Evolutionary conservation across 1,140 invertebrate species (phyloP).

Genomic region (Trichoplusia ni): DNA sequence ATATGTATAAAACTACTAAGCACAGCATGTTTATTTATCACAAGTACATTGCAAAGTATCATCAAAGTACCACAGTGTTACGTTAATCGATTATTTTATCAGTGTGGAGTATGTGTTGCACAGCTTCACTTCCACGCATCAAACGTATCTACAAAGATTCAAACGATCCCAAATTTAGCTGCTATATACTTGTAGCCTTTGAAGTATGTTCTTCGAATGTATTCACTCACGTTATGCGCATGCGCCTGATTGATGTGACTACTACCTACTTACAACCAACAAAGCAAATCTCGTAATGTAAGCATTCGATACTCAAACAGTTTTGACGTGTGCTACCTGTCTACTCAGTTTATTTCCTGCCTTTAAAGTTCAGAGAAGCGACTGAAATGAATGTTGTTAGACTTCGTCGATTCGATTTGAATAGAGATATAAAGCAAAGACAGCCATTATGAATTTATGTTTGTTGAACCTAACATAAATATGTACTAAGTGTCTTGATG

Average conservation of each 20-base stretch:
- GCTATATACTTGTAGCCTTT: slow-evolving; percentile 14
- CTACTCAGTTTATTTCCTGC: background rate
- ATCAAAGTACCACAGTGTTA: background rate
- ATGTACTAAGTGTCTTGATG: too few species aligned
- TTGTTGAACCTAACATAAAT: too few species aligned
- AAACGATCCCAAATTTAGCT: slow-evolving; percentile 22
- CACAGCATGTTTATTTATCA: too few species aligned
- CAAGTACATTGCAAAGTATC: too few species aligned
- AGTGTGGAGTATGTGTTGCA: background rate
- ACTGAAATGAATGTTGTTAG: background rate
- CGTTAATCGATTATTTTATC: background rate
- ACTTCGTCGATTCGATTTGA: too few species aligned
- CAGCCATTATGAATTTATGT: too few species aligned
- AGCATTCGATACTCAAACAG: background rate
- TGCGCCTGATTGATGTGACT: slow-evolving; percentile 25
- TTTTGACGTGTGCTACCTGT: background rate
- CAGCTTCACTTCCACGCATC: slow-evolving; percentile 5
- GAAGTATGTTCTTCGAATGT: slow-evolving; percentile 28
- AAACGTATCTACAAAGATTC: slow-evolving; percentile 10
- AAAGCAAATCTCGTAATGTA: background rate
- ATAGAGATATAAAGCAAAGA: too few species aligned
- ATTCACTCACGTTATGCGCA: slow-evolving; percentile 20
- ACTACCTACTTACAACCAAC: slow-evolving; percentile 16
- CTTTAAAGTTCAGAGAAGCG: background rate
- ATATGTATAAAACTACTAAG: too few species aligned